Evolutionary conservation across 1,140 invertebrate genomes (phyloP).

Genomic region (Meloidogyne exigua): DNA sequence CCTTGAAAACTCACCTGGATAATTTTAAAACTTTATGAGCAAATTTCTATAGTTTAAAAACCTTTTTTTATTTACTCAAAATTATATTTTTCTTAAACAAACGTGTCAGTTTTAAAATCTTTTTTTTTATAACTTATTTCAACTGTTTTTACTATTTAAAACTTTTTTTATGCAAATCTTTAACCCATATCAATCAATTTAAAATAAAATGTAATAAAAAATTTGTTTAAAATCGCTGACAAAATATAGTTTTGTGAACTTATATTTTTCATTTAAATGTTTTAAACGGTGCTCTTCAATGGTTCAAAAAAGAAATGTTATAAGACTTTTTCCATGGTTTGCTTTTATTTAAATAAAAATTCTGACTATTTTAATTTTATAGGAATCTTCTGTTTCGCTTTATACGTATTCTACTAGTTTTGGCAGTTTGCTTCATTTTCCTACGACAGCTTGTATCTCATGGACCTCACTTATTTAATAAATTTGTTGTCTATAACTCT

Average conservation of each 20-base stretch:
- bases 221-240: not conserved
- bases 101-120: not conserved
- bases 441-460: not conserved
- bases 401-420: not conserved
- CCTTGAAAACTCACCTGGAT: too few species aligned
- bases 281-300: too few species aligned
- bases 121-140: not conserved
- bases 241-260: not conserved
- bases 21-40: too few species aligned
- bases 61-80: not conserved
- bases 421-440: not conserved
- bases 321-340: not conserved
- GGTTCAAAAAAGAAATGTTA: not conserved
- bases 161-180: constrained; percentile 2
- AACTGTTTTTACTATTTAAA: not conserved
- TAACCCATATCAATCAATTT: not conserved
- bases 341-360: not conserved
- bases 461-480: not conserved
- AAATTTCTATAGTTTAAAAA: too few species aligned
- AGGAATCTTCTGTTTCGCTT: not conserved
- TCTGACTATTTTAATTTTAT: not conserved
- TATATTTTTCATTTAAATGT: not conserved
- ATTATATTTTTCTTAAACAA: too few species aligned
- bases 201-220: not conserved
- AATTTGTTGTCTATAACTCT: not conserved